Percentiles rank a stretch among this genome's conserved stretches.
These are phyloP conservation scores for Ips typographus DNA, from an alignment of 1,140 invertebrate species.

Conservation along the genomic window DNA sequence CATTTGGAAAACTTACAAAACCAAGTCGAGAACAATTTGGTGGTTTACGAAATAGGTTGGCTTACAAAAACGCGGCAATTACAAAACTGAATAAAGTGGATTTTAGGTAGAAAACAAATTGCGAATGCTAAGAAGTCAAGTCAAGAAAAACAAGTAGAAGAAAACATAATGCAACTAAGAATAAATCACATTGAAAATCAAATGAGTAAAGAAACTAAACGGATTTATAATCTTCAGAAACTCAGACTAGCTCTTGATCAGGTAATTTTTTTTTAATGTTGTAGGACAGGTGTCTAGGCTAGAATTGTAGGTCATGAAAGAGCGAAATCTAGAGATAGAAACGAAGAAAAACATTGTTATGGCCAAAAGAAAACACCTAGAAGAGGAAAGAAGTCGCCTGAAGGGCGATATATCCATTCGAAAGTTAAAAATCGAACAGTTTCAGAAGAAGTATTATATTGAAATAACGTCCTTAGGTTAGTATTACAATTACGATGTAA, in stretches of 20 bases:
- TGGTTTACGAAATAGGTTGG: conserved; percentile 57
- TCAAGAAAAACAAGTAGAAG: conserved; percentile 62
- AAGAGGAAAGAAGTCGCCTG: conserved; percentile 61
- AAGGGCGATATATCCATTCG: conserved; percentile 58
- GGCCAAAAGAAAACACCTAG: conserved; percentile 58
- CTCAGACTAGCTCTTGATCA: conserved; percentile 59
- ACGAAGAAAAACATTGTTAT: conserved; percentile 60
- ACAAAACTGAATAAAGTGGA: background rate
- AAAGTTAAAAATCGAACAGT: conserved; percentile 61
- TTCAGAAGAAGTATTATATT: conserved; percentile 55
- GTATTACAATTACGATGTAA: background rate
- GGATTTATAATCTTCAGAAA: conserved; percentile 61
- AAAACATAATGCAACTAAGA: conserved; percentile 62
- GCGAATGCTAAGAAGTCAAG: conserved; percentile 49
- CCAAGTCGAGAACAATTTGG: conserved; percentile 49
- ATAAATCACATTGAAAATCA: conserved; percentile 60
- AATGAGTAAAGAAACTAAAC: conserved; percentile 57
- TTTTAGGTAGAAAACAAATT: conserved; percentile 53
- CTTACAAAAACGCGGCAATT: background rate
- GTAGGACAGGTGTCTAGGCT: background rate
- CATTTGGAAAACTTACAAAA: conserved; percentile 46
- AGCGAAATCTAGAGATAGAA: conserved; percentile 63
- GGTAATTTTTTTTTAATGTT: conserved; percentile 13
- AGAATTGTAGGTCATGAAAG: conserved; percentile 59
- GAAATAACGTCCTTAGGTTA: conserved; percentile 35